Conservation (phyloP, 2,888 invertebrate genomes). For the Agapetus fuscipes region DNA sequence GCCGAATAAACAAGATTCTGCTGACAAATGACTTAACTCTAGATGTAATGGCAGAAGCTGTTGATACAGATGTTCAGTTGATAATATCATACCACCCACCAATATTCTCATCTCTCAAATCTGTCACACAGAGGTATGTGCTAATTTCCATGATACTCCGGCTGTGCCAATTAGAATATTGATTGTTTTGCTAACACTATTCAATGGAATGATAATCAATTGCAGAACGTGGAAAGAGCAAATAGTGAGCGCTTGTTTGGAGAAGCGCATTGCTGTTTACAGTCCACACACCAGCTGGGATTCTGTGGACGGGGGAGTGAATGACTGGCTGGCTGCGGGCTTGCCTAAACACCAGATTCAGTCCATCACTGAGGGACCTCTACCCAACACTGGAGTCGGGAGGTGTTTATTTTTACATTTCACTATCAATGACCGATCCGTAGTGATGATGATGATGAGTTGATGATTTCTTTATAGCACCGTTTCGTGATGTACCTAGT, state of each 20-base stretch:
- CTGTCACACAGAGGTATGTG: slow-evolving; percentile 61
- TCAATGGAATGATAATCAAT: no score
- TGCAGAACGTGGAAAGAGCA: slow-evolving; percentile 68
- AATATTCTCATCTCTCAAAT: slow-evolving; percentile 77
- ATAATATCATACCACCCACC: slow-evolving; percentile 96
- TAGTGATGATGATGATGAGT: no score
- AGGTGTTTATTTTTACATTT: slow-evolving; percentile 25
- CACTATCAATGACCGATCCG: slow-evolving; percentile 1
- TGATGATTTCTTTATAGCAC: no score
- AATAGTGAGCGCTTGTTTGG: slow-evolving; percentile 68
- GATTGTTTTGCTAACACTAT: neutral
- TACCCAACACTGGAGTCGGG: slow-evolving; percentile 41
- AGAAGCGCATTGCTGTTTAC: slow-evolving; percentile 78
- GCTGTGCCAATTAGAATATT: no score
- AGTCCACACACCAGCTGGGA: slow-evolving; percentile 94
- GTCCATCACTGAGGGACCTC: slow-evolving; percentile 28
- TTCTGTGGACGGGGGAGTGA: slow-evolving; percentile 71
- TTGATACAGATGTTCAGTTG: slow-evolving; percentile 56
- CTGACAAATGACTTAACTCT: slow-evolving; percentile 91
- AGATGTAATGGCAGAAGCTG: slow-evolving; percentile 74
- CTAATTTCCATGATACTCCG: neutral
- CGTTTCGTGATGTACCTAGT: no score
- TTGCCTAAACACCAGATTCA: slow-evolving; percentile 39
- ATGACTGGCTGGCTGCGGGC: slow-evolving; percentile 82
- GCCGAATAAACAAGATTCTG: slow-evolving; percentile 54